Conservation (phyloP, 2,113 vertebrate genomes). For the Poeciliopsis prolifica region DNA sequence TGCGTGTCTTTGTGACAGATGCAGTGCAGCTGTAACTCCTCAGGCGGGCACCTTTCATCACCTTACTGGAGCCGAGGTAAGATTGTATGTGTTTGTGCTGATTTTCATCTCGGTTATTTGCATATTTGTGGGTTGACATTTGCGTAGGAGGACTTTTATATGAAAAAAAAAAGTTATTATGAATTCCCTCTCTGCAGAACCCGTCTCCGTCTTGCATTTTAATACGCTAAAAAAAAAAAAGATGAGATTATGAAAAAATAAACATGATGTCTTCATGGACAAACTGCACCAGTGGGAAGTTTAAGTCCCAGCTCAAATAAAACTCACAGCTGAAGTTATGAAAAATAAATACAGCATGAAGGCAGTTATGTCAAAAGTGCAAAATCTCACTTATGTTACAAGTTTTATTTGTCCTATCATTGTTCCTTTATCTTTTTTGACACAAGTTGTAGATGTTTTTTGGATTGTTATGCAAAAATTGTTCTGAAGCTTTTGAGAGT, state of each 20-base stretch:
- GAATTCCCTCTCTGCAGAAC: slow-evolving; percentile 19
- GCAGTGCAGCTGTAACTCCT: slow-evolving; percentile 74
- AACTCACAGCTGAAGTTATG: neutral
- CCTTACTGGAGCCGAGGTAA: slow-evolving; percentile 80
- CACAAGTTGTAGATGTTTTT: neutral
- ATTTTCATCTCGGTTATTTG: slow-evolving; percentile 16
- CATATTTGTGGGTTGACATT: slow-evolving; percentile 21
- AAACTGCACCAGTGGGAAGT: neutral
- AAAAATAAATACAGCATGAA: neutral
- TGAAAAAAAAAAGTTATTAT: slow-evolving; percentile 12
- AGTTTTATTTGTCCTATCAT: neutral
- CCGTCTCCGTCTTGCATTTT: neutral
- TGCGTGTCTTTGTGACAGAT: slow-evolving; percentile 63
- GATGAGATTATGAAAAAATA: slow-evolving; percentile 10
- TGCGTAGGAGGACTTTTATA: slow-evolving; percentile 21
- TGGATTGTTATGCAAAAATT: neutral
- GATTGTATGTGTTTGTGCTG: slow-evolving; percentile 22
- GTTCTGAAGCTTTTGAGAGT: neutral
- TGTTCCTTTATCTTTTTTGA: neutral
- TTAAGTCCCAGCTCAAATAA: neutral
- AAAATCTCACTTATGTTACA: neutral
- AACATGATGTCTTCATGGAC: neutral
- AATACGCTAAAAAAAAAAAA: slow-evolving; percentile 14
- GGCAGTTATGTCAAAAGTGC: neutral
- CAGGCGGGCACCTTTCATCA: slow-evolving; percentile 59